Conservation (phyloP, 1,140 invertebrate genomes). For the Temnothorax curvispinosus region DNA sequence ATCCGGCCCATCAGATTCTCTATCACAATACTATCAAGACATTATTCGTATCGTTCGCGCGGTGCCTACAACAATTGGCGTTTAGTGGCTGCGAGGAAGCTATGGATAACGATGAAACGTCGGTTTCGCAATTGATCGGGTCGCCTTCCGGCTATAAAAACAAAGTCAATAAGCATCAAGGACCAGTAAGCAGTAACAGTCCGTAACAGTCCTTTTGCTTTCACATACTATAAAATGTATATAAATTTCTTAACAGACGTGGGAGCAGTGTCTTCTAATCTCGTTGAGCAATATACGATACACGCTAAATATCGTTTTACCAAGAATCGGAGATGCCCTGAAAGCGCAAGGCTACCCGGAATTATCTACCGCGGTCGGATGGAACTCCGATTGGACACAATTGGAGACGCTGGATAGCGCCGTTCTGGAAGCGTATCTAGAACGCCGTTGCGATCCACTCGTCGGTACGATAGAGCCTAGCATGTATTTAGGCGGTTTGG, state of each 20-base stretch:
- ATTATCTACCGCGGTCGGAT: conserved; percentile 80
- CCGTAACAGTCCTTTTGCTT: not conserved
- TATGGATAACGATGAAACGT: conserved; percentile 86
- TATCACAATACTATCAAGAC: conserved; percentile 90
- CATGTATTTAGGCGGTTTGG: conserved; percentile 96
- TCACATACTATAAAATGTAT: not conserved
- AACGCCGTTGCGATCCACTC: conserved; percentile 96
- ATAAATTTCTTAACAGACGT: conserved; percentile 85
- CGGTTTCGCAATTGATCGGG: conserved; percentile 88
- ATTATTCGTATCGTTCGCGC: conserved; percentile 89
- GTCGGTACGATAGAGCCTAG: conserved; percentile 97
- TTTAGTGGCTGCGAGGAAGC: conserved; percentile 88
- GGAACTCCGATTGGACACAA: conserved; percentile 83
- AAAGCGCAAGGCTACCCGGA: conserved; percentile 82
- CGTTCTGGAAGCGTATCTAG: conserved; percentile 93
- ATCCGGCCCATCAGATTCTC: conserved; percentile 88
- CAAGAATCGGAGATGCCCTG: conserved; percentile 87
- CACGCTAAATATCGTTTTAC: conserved; percentile 91
- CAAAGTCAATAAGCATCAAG: conserved; percentile 80
- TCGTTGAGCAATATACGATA: conserved; percentile 96
- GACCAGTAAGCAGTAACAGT: conserved; percentile 72
- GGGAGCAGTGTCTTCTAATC: conserved; percentile 93
- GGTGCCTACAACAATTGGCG: conserved; percentile 89
- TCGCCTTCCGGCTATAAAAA: conserved; percentile 87
- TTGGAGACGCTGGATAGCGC: conserved; percentile 89